These are phyloP conservation scores for Lathronympha strigana DNA, from an alignment of 2,888 invertebrate species.

Conservation along the genomic window DNA sequence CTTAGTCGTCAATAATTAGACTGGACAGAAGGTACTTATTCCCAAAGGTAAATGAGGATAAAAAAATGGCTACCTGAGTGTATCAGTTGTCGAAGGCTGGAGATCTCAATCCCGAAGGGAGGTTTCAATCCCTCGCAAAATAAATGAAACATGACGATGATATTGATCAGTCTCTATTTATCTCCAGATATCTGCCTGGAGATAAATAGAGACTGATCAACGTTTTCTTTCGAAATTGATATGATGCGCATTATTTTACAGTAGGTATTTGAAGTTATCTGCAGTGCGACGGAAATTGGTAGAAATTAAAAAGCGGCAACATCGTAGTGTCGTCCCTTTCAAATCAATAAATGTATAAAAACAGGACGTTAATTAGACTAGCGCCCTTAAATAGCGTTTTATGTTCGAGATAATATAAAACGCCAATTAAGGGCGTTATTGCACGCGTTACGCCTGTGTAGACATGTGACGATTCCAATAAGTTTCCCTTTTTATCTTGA, in stretches of 20 bases:
- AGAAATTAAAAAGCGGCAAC: too few relatives aligned
- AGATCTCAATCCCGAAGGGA: neutral
- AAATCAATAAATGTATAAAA: too few relatives aligned
- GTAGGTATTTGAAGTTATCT: too few relatives aligned
- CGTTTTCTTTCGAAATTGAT: too few relatives aligned
- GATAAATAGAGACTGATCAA: neutral
- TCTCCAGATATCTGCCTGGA: neutral
- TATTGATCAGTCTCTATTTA: neutral
- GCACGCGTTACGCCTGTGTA: neutral
- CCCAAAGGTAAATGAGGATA: constrained; percentile 11
- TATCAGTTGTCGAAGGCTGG: neutral
- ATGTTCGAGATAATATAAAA: too few relatives aligned
- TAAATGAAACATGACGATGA: neutral
- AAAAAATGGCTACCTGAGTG: constrained; percentile 22
- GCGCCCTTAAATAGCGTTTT: neutral
- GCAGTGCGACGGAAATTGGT: too few relatives aligned
- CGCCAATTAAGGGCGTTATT: too few relatives aligned
- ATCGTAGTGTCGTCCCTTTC: too few relatives aligned
- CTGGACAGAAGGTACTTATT: constrained; percentile 13
- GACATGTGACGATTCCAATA: neutral
- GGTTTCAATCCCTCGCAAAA: neutral
- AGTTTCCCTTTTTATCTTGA: constrained; percentile 22
- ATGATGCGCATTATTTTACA: neutral
- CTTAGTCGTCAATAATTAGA: constrained; percentile 8
- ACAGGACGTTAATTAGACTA: too few relatives aligned